phyloP scores from a whole-genome alignment of 2,113 vertebrate species.

The Alethe diademata region DNA sequence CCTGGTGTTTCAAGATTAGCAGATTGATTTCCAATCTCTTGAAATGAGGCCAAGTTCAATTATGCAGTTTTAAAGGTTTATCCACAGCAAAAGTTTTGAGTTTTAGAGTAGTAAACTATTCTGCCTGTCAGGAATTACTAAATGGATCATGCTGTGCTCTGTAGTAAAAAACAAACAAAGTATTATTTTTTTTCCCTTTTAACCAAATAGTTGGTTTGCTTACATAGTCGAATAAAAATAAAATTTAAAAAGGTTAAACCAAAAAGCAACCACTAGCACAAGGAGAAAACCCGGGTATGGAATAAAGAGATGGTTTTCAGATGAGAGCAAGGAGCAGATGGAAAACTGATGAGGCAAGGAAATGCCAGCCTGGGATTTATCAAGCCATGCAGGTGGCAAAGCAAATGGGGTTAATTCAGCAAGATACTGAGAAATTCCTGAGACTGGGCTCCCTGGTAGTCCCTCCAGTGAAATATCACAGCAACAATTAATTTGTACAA shows the following conservation, averaged over 20 bases:
- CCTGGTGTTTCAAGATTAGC: not conserved
- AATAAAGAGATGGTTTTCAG: not conserved
- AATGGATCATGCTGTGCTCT: not conserved
- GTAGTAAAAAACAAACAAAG: not conserved
- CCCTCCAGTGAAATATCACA: not conserved
- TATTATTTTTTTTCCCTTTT: not conserved
- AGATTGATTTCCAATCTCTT: not conserved
- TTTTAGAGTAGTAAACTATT: not conserved
- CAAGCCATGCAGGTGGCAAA: slow-evolving; percentile 40
- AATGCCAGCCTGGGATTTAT: slow-evolving; percentile 42
- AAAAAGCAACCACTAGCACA: not conserved
- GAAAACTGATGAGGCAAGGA: slow-evolving; percentile 61
- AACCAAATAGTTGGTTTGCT: not conserved
- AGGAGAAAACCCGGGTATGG: not conserved
- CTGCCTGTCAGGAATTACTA: not conserved
- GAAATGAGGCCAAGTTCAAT: not conserved
- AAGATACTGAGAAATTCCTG: not conserved
- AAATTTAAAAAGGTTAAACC: not conserved
- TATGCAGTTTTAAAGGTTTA: not conserved
- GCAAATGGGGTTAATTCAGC: not conserved
- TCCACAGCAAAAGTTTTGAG: not conserved
- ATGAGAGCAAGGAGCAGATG: slow-evolving; percentile 34
- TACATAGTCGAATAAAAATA: not conserved
- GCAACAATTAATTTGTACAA: not conserved
- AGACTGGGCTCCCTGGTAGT: not conserved